Conservation (phyloP, 2,888 invertebrate species). For the Leptinotarsa juncta region DNA sequence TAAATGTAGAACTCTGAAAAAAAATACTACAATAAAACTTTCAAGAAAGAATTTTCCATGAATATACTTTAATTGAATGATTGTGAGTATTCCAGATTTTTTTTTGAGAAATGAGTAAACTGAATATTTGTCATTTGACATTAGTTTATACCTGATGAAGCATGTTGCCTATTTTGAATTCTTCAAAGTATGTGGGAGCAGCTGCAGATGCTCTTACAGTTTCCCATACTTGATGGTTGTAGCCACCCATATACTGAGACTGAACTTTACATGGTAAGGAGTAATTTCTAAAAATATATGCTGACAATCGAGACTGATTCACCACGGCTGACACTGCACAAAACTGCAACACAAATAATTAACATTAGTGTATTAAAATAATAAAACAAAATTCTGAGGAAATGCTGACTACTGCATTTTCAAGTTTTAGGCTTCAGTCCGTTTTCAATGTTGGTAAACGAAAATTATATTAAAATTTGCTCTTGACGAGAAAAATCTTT, state of each 20-base stretch:
- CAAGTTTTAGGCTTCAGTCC: too few species aligned
- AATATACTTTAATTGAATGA: too few species aligned
- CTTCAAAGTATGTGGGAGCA: constrained; percentile 92
- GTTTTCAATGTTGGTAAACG: too few species aligned
- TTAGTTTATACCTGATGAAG: constrained; percentile 72
- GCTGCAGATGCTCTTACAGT: constrained; percentile 90
- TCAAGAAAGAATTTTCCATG: too few species aligned
- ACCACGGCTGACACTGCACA: constrained; percentile 84
- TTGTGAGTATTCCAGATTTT: too few species aligned
- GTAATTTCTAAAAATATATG: constrained; percentile 90
- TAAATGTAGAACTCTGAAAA: too few species aligned
- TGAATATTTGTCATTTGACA: background rate
- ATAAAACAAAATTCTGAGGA: too few species aligned
- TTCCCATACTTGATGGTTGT: constrained; percentile 81
- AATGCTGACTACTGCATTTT: too few species aligned
- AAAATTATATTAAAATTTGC: too few species aligned
- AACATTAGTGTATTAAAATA: background rate
- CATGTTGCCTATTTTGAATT: constrained; percentile 77
- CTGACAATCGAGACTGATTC: constrained; percentile 77
- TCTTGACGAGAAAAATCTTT: too few species aligned
- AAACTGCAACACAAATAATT: constrained; percentile 67
- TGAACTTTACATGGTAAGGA: constrained; percentile 76
- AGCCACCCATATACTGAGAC: constrained; percentile 78
- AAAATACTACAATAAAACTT: too few species aligned
- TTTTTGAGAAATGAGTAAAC: too few species aligned